Conservation (phyloP, 2,888 invertebrate genomes). For the Pandemis heparana region DNA sequence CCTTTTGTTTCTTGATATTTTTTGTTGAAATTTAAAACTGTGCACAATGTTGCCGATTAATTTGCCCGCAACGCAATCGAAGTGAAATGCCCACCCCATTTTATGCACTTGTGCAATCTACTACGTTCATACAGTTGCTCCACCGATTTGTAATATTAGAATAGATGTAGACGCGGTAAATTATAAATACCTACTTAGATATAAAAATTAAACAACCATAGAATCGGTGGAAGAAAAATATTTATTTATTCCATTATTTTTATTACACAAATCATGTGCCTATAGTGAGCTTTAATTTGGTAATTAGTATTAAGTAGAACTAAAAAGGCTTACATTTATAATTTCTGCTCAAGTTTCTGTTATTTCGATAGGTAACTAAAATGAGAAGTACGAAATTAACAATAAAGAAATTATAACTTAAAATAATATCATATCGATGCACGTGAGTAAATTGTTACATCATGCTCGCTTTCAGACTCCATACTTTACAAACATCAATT, state of each 20-base stretch:
- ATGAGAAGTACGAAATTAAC: constrained; percentile 2
- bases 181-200: background rate
- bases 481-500: constrained; percentile 5
- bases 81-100: no score
- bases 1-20: no score
- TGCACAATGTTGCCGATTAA: no score
- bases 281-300: constrained; percentile 2
- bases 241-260: constrained; percentile 49
- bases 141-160: no score
- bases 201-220: constrained; percentile 47
- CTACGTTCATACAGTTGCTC: no score
- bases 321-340: constrained; percentile 37
- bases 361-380: background rate
- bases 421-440: constrained; percentile 40
- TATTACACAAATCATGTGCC: constrained; percentile 27
- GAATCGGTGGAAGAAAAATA: constrained; percentile 49
- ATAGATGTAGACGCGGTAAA: background rate
- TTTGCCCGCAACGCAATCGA: no score
- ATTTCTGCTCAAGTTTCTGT: constrained; percentile 49
- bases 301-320: constrained; percentile 3
- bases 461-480: constrained; percentile 15
- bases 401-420: constrained; percentile 28
- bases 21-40: no score
- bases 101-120: no score
- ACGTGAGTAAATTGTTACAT: constrained; percentile 31